Evolutionary conservation across 2,888 invertebrate genomes (phyloP).

Genomic region (Salticus scenicus): DNA sequence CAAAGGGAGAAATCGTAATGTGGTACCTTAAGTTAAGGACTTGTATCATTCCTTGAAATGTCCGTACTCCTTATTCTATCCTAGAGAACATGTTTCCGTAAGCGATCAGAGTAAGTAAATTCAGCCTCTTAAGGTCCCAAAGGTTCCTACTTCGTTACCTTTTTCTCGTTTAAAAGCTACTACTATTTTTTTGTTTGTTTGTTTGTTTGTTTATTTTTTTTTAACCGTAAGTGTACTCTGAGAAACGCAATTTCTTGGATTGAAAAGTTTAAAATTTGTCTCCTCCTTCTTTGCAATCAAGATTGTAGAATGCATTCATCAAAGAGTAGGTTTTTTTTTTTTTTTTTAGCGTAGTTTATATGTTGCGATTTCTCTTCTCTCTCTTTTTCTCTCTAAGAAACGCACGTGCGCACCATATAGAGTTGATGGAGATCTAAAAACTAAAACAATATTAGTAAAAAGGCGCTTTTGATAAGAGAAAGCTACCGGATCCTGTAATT

Average conservation of each 20-base stretch:
- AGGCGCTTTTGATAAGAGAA: conserved; percentile 67
- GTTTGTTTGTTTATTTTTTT: conserved; percentile 57
- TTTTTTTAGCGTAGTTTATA: conserved; percentile 23
- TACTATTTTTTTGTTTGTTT: too few species aligned
- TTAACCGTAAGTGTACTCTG: conserved; percentile 24
- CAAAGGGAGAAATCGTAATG: conserved; percentile 33
- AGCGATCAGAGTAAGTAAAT: conserved; percentile 65
- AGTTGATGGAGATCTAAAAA: conserved; percentile 45
- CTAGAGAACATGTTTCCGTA: conserved; percentile 36
- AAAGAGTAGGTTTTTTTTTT: conserved; percentile 37
- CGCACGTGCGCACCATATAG: conserved; percentile 57
- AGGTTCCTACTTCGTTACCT: conserved; percentile 65
- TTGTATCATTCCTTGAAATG: conserved; percentile 43
- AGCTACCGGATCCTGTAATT: conserved; percentile 51
- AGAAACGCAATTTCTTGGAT: conserved; percentile 66
- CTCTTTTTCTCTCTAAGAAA: not conserved
- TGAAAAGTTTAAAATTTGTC: conserved; percentile 69
- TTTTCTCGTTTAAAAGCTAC: conserved; percentile 54
- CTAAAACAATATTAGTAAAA: conserved; percentile 67
- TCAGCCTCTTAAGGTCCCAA: conserved; percentile 50
- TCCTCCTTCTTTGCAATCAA: conserved; percentile 54
- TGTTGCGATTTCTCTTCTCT: conserved; percentile 24
- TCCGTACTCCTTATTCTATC: conserved; percentile 38
- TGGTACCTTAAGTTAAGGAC: conserved; percentile 45
- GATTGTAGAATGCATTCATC: conserved; percentile 62